Conservation (phyloP, 2,797 vertebrate genomes). For the Urocyon cinereoargenteus region DNA sequence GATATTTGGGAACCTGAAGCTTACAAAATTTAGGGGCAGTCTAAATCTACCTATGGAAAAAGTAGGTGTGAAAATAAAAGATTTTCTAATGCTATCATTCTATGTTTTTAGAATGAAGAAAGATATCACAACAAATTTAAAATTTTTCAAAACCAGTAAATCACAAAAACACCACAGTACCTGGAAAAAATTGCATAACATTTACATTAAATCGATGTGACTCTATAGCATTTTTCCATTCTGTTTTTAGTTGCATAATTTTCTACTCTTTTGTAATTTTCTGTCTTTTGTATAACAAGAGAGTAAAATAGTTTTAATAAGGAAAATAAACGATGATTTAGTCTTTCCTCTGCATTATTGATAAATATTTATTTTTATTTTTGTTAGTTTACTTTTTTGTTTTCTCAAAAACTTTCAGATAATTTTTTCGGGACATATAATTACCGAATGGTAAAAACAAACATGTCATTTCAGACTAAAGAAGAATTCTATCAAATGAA, state of each 20-base stretch:
- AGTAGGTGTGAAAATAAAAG: background rate
- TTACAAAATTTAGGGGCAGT: background rate
- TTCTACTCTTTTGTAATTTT: background rate
- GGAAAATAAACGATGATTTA: background rate
- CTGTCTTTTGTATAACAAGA: background rate
- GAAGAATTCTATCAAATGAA: background rate
- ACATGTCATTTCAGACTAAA: background rate
- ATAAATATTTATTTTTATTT: background rate
- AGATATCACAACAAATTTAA: background rate
- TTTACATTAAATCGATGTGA: background rate
- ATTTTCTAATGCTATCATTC: slow-evolving; percentile 3
- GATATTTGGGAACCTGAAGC: background rate
- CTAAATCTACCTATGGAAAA: background rate
- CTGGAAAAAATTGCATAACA: background rate
- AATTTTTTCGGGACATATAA: background rate
- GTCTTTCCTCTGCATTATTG: background rate
- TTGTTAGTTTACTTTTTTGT: background rate
- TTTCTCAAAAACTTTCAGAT: background rate
- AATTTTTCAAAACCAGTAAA: background rate
- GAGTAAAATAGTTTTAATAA: background rate
- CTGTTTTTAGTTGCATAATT: background rate
- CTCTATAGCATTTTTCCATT: background rate
- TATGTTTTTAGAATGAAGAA: background rate
- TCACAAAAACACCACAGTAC: background rate
- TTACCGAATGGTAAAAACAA: background rate